Evolutionary conservation across 2,113 vertebrate genomes (phyloP), one percentile per base, ranked within the genome.

Genomic region (Neolamprologus cancellatus): DNA sequence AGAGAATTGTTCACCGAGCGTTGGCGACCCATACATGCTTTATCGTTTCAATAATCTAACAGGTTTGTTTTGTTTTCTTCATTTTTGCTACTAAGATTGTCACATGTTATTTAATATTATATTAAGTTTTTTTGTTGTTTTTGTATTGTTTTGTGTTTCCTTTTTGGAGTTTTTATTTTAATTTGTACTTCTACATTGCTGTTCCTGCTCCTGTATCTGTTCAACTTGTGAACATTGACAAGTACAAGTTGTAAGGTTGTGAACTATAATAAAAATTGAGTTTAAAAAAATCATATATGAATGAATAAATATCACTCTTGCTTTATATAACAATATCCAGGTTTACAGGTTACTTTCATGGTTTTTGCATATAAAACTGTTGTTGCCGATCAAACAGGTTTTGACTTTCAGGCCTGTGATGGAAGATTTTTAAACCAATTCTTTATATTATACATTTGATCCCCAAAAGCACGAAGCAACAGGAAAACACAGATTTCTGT

Each of bases 281-380:
- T 57, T 57, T 1, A 17, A 57, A 54, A 57, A 57, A 57, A 57
- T 57, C 54, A 30, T 30, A 57, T 57, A 30, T 57, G 25, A 57
- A 57, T 57, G 25, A 36, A 36, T 13, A 66, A 69, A 66, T 8
- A 1, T 1, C 18, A 64, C 30, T 64, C 59, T 36, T 66, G 18
- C 59, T 36, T 66, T 66, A 66, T n/a, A 5, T 64, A 36, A 7
- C 18, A 64, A 20, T 13, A n/a, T n/a, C 59, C 32, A 64, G 0
- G 32, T 64, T 64, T 36, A 64, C 32, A 1, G 0, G 0, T 64
- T 2, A 13, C 10, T 36, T 64, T 34, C 6, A 1, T 64, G 32
- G 32, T 0, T 36, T 64, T 12, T 64, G 17, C 59, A 34, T 55
- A n/a, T 34, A 64, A 64, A 64, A 12, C 4, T 36, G 32, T 4